Evolutionary conservation across 2,113 vertebrate genomes (phyloP).

Genomic region (Sula dactylatra): DNA sequence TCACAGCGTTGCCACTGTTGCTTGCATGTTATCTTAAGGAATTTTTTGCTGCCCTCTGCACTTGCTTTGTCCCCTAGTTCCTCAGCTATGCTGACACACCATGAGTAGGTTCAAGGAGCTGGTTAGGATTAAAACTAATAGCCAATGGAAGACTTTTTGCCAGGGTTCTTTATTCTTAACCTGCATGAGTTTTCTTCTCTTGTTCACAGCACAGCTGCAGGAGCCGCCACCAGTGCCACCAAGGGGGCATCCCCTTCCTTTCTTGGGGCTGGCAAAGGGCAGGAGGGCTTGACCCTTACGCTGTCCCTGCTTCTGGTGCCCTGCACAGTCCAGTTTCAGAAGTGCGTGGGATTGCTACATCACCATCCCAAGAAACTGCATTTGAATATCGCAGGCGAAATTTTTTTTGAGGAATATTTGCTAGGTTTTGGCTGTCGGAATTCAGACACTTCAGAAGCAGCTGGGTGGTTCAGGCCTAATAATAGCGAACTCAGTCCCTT

Average conservation of each 20-base stretch:
- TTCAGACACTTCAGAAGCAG: background rate
- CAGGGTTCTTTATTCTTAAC: background rate
- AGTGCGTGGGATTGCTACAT: background rate
- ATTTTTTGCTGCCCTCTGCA: background rate
- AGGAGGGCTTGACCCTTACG: rapidly evolving
- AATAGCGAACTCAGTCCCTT: background rate
- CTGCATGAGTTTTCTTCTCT: background rate
- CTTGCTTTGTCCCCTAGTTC: background rate
- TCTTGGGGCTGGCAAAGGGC: background rate
- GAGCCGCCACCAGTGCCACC: background rate
- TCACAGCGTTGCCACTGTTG: background rate
- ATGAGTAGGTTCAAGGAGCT: background rate
- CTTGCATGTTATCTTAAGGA: background rate
- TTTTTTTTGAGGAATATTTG: background rate
- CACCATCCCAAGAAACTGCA: background rate
- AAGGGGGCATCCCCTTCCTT: background rate
- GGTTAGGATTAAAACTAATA: background rate
- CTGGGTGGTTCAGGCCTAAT: background rate
- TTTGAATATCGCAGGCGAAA: background rate
- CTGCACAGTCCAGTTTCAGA: background rate
- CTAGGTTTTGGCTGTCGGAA: background rate
- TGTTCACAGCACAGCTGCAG: background rate
- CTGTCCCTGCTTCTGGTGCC: background rate
- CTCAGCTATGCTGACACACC: background rate
- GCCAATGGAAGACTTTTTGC: background rate